Conservation (phyloP, 2,797 vertebrate genomes). For the Anableps anableps region DNA sequence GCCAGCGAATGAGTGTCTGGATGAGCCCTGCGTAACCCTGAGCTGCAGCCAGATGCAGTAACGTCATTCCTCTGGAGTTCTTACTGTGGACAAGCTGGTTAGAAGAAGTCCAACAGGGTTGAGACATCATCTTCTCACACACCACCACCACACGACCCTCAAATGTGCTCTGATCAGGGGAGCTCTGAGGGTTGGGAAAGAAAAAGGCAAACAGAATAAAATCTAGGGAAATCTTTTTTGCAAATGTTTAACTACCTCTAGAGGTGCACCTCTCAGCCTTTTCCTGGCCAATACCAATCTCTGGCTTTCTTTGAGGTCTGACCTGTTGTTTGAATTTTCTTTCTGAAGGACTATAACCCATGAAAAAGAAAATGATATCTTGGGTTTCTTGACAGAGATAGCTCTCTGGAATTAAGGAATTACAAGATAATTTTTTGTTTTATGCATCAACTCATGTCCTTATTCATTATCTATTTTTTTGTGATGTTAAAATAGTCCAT, state of each 20-base stretch:
- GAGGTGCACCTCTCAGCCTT: background rate
- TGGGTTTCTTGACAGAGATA: background rate
- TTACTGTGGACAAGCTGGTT: conserved; percentile 97
- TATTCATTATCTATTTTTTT: background rate
- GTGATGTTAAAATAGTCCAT: background rate
- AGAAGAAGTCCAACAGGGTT: conserved; percentile 96
- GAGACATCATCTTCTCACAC: conserved; percentile 99
- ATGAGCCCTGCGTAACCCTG: conserved; percentile 97
- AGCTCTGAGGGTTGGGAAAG: conserved; percentile 55
- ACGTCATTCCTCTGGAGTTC: conserved; percentile 96
- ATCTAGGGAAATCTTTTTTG: background rate
- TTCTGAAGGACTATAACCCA: background rate
- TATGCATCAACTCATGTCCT: background rate
- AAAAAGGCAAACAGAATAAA: background rate
- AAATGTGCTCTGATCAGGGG: conserved; percentile 88
- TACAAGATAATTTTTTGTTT: background rate
- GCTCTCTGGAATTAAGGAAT: background rate
- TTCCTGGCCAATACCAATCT: background rate
- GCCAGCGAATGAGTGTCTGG: conserved; percentile 98
- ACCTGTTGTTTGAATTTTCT: background rate
- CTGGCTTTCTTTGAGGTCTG: background rate
- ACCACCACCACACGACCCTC: conserved; percentile 97
- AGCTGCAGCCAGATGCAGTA: conserved; percentile 93
- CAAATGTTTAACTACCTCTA: background rate
- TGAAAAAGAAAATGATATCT: background rate